Base-by-base conservation (phyloP, 2,888 invertebrate genomes). In the Pristionchus entomophagus region DNA sequence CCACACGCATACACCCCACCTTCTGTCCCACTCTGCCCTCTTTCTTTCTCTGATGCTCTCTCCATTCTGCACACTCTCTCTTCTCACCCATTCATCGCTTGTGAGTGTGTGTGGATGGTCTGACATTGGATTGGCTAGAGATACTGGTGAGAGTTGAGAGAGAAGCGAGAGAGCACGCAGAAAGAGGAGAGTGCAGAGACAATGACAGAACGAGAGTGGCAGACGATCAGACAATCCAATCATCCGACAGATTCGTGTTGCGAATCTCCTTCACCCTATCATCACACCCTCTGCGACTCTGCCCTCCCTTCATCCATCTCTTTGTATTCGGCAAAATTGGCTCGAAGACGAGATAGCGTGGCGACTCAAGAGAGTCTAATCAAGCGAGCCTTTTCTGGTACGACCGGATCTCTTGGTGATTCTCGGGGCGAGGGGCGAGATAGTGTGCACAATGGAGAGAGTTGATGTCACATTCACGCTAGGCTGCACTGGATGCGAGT, bases 221-320 rank as follows among this genome's bases (percentile, higher is more conserved):
- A 59, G 59, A 69, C 65, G 32, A 69, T 4, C 73, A 73, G 73
- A 65, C 65, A 65, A 17, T 26, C 62, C 14, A 35, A 69, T 69
- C 69, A 45, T 26, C 22, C 22, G n/a, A n/a, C n/a, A n/a, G n/a
- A 38, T 69, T 19, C 22, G 35, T 69, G 73, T 65, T 62, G 81
- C 73, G 51, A 49, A 62, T 78, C 53, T 45, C 86, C 56, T 53
- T 59, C 81, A 35, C 10, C 41, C 35, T 14, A 17, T 32, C 65
- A 19, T 69, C 78, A 77, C 53, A 81, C 85, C 10, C 32, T 51
- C 62, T 87, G 65, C 59, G 26, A 35, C 73, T 84, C 77, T 49
- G 35, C n/a, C 69, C 82, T 82, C 73, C 51, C 45, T 51, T 41
- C n/a, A 53, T 56, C 73, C 85, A 51, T 26, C 38, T 29, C 73